Conservation (phyloP, 2,797 vertebrate species). For the Pangasius larnaudii region DNA sequence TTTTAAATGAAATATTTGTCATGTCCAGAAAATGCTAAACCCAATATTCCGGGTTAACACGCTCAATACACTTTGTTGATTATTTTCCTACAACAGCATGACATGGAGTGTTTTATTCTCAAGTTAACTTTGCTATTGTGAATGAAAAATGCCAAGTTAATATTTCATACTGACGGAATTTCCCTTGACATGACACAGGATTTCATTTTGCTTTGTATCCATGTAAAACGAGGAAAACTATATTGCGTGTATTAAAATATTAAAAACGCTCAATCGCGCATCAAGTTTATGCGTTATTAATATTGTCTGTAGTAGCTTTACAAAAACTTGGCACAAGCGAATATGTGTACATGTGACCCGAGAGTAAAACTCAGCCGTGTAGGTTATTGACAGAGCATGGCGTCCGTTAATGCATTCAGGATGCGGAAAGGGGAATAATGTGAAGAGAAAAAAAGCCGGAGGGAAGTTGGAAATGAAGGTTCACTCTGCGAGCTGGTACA, state of each 20-base stretch:
- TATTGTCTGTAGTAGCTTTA: background rate
- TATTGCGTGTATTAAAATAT: background rate
- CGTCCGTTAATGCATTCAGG: background rate
- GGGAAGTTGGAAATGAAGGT: conserved; percentile 1
- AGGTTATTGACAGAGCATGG: background rate
- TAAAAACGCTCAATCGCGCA: background rate
- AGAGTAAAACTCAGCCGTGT: background rate
- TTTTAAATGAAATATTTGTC: background rate
- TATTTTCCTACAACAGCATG: background rate
- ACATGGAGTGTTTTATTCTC: background rate
- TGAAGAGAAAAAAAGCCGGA: background rate
- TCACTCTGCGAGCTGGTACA: background rate
- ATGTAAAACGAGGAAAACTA: background rate
- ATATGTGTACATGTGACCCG: background rate
- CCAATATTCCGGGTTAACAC: background rate
- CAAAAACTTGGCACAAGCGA: background rate
- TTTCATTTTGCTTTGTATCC: background rate
- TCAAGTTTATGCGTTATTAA: background rate
- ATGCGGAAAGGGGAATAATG: background rate
- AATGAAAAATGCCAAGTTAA: background rate
- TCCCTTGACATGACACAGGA: background rate
- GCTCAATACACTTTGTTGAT: background rate
- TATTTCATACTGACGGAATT: background rate
- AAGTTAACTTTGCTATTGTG: background rate
- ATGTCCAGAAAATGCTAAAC: background rate